Percentiles rank a stretch among this genome's conserved stretches.
phyloP scores from a whole-genome alignment of 2,888 invertebrate species.

The Platycheirus albimanus region DNA sequence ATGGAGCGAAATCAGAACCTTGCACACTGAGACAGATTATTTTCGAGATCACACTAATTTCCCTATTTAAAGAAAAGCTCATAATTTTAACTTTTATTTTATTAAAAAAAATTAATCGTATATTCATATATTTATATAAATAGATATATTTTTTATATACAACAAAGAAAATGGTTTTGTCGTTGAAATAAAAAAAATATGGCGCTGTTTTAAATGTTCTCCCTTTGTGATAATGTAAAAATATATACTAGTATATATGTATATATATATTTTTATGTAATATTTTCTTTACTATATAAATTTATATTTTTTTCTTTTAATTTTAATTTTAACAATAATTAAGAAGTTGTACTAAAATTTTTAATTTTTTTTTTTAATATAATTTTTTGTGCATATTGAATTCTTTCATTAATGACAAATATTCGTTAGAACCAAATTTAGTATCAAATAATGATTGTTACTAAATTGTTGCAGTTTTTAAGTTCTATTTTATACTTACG shows the following conservation, averaged over 20 bases:
- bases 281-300: constrained; percentile 25
- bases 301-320: constrained; percentile 27
- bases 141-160: constrained; percentile 63
- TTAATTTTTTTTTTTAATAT: constrained; percentile 28
- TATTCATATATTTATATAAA: constrained; percentile 63
- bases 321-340: constrained; percentile 52
- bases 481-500: constrained; percentile 70
- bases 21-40: too few species aligned
- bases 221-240: constrained; percentile 56
- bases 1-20: too few species aligned
- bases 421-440: constrained; percentile 52
- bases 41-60: too few species aligned
- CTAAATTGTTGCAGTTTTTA: constrained; percentile 37
- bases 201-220: constrained; percentile 47
- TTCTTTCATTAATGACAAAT: constrained; percentile 31
- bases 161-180: constrained; percentile 59
- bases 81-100: constrained; percentile 41
- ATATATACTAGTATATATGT: too few species aligned
- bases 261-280: constrained; percentile 42
- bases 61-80: constrained; percentile 28
- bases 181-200: constrained; percentile 45
- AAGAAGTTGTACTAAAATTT: constrained; percentile 67
- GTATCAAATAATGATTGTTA: constrained; percentile 67
- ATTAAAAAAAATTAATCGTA: constrained; percentile 51
- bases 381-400: constrained; percentile 25